Base-by-base conservation (phyloP, 1,140 invertebrate species). In the Drosophila ananassae region DNA sequence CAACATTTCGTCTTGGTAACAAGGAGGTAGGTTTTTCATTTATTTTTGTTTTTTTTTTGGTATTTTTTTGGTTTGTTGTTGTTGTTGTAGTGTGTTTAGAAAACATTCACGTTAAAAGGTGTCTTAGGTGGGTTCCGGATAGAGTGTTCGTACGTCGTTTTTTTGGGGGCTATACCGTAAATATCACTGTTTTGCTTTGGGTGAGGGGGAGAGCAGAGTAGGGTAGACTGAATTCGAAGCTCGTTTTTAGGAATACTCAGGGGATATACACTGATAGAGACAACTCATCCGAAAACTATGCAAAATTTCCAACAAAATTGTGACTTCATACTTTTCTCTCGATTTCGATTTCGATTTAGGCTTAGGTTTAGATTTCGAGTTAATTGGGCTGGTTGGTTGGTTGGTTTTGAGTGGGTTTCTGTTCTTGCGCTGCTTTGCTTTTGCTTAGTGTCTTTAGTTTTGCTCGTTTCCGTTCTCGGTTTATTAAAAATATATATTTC, bases 231-330 rank as follows among this genome's bases (percentile, higher is more conserved):
- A 72, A 55, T 63, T 75, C 57, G 66, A 87, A 87, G 85, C 73
- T 89, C 69, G 48, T 50, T 67, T 73, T 51, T 69, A 69, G 66
- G 66, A 69, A 69, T 68, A 68, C 53, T 21, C 32, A 39, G n/a
- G 21, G 63, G 25, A 55, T 12, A 63, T 34, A 58, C 28, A 51
- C 47, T 55, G 69, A 57, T 12, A 60, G 28, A 61, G 56, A 44
- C 21, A 69, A 51, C 32, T 57, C 10, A 75, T 48, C 10, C 30
- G 37, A 37, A 73, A 68, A 68, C 50, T 34, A 63, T 50, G 32
- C 46, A 44, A 58, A 68, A 79, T 83, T 89, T 89, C 84, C 79
- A 89, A 89, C 84, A 89, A 89, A 89, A 89, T 83, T 89, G 84
- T 77, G 79, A 68, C 76, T 68, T 37, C 30, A 37, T 12, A 3